A percentile compares a stretch with the other conserved stretches of the same genome.
Evolutionary conservation across 2,797 vertebrate species (phyloP).

Genomic region (Bryconaethiops microstoma): DNA sequence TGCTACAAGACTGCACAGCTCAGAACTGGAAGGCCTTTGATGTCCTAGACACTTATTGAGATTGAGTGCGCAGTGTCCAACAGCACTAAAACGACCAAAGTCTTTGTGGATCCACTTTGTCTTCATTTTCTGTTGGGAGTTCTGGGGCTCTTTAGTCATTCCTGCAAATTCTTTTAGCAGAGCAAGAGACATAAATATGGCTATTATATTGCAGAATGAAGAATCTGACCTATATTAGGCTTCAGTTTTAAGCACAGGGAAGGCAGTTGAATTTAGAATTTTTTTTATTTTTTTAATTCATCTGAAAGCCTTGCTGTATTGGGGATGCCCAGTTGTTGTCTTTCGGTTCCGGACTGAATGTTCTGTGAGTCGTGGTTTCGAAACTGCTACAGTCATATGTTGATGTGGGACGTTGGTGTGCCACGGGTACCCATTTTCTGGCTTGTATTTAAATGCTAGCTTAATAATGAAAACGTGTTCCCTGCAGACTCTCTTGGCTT

Average conservation of each 20-base stretch:
- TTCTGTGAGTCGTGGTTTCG: background rate
- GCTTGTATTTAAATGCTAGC: conserved; percentile 8
- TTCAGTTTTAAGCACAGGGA: background rate
- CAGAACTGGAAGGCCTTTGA: background rate
- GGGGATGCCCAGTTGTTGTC: background rate
- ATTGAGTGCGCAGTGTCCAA: background rate
- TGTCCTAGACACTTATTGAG: background rate
- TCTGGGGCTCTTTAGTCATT: conserved; percentile 8
- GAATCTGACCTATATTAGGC: background rate
- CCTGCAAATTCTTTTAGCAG: background rate
- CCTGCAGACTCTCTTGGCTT: background rate
- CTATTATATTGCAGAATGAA: background rate
- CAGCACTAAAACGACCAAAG: background rate
- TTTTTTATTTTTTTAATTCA: conserved; percentile 10
- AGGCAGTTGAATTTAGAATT: background rate
- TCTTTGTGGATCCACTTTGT: background rate
- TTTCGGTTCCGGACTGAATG: background rate
- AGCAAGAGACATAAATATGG: background rate
- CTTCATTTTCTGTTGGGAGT: conserved; percentile 4
- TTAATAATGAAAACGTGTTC: conserved; percentile 13
- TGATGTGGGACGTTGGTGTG: background rate
- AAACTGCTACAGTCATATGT: conserved; percentile 2
- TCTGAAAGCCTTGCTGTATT: conserved; percentile 24
- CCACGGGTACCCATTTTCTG: background rate
- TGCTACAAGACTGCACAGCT: background rate